A percentile compares a stretch with the other conserved stretches of the same genome.
Evolutionary conservation across 1,140 invertebrate genomes (phyloP).

Genomic region (Helicoverpa armigera): DNA sequence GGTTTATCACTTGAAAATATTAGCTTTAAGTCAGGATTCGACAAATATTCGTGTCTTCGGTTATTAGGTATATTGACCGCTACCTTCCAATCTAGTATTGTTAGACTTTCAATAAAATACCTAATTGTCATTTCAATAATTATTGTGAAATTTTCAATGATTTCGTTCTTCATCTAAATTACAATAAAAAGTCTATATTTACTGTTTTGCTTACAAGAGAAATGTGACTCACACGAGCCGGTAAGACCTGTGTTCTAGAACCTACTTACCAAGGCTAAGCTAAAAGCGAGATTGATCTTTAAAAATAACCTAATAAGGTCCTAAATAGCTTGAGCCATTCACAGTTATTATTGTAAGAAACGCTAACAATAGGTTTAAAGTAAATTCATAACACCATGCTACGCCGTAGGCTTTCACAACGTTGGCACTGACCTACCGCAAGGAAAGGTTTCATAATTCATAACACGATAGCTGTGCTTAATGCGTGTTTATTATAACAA

Average conservation of each 20-base stretch:
- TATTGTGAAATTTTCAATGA: background rate
- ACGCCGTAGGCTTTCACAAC: constrained; percentile 3
- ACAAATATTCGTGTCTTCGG: too few relatives aligned
- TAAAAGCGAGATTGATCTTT: background rate
- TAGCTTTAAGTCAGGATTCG: too few relatives aligned
- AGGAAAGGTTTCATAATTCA: constrained; percentile 30
- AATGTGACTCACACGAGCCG: background rate
- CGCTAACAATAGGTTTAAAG: constrained; percentile 4
- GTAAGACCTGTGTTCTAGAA: background rate
- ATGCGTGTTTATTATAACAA: background rate
- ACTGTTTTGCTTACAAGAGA: background rate
- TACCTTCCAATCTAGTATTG: background rate
- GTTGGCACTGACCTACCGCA: constrained; percentile 41
- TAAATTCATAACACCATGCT: background rate
- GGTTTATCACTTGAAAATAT: too few relatives aligned
- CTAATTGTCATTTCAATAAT: background rate
- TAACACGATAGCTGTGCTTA: background rate
- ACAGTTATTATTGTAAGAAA: constrained; percentile 16
- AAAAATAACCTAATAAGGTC: background rate
- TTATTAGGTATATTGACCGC: too few relatives aligned
- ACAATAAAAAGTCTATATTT: background rate
- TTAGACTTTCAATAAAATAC: background rate
- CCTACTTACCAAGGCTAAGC: background rate
- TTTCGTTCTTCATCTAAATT: background rate
- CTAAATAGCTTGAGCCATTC: background rate